Conservation (phyloP, 2,113 vertebrate species). For the Menidia beryllina region DNA sequence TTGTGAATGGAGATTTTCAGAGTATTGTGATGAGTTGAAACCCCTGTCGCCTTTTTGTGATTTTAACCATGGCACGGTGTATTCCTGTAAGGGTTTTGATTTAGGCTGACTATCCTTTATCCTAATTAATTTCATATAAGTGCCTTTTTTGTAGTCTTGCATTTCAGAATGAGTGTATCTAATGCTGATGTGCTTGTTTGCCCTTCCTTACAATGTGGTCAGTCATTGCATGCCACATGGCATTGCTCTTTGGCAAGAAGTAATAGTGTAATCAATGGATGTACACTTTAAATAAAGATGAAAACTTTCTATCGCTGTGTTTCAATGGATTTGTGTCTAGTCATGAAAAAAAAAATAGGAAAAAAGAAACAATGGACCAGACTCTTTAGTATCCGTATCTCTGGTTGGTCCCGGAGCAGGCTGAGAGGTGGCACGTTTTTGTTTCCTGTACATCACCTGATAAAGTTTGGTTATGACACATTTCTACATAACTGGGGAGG, state of each 20-base stretch:
- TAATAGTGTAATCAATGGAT: conserved; percentile 43
- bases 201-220: conserved; percentile 47
- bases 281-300: conserved; percentile 59
- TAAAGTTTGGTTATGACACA: conserved; percentile 17
- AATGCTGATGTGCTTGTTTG: conserved; percentile 43
- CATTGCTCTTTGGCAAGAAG: conserved; percentile 21
- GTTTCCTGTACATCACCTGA: neutral
- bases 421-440: neutral
- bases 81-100: neutral
- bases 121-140: conserved; percentile 59
- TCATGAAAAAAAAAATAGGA: neutral
- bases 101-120: conserved; percentile 13
- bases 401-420: neutral
- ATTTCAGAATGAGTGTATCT: conserved; percentile 42
- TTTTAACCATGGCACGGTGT: neutral
- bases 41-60: neutral
- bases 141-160: conserved; percentile 76
- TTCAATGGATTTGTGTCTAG: neutral
- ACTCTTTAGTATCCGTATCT: neutral
- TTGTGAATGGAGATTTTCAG: conserved; percentile 27
- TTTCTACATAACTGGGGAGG: neutral
- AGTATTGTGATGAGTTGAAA: conserved; percentile 3
- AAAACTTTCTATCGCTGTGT: conserved; percentile 21
- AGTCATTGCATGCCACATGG: conserved; percentile 40
- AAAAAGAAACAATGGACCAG: too few species aligned